Evolutionary conservation across 1,140 invertebrate genomes (phyloP).

Genomic region (Formica exsecta): DNA sequence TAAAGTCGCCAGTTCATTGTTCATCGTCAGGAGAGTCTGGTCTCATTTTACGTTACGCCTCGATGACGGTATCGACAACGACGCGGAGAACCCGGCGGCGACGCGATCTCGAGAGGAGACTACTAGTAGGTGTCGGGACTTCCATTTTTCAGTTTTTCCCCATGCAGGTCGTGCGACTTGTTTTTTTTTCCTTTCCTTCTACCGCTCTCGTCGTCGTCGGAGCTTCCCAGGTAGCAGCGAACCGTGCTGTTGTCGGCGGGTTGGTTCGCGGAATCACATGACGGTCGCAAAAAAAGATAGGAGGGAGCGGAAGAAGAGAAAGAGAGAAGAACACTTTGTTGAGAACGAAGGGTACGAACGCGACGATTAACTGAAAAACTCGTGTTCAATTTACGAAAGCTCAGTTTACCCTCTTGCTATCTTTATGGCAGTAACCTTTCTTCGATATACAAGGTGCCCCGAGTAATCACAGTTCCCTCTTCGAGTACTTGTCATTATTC

Average conservation of each 20-base stretch:
- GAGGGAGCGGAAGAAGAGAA: background rate
- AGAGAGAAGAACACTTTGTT: background rate
- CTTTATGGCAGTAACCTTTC: background rate
- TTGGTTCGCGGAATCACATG: constrained; percentile 52
- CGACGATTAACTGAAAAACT: constrained; percentile 57
- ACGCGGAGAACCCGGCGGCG: background rate
- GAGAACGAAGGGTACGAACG: constrained; percentile 42
- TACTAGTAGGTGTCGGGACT: constrained; percentile 19
- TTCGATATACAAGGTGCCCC: background rate
- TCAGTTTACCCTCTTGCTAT: constrained; percentile 13
- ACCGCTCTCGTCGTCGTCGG: background rate
- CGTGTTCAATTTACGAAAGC: constrained; percentile 52
- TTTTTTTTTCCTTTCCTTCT: constrained; percentile 4
- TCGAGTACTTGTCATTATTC: constrained; percentile 26
- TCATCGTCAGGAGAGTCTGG: constrained; percentile 48
- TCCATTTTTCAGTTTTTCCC: constrained; percentile 38
- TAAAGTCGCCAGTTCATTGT: constrained; percentile 61
- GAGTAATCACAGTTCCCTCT: constrained; percentile 12
- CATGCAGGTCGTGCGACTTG: constrained; percentile 11
- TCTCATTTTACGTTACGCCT: constrained; percentile 29
- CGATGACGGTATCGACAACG: constrained; percentile 60
- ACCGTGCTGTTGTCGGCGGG: constrained; percentile 37
- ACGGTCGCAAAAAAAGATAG: background rate
- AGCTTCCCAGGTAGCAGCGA: constrained; percentile 44
- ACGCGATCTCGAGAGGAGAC: background rate